Conservation (phyloP, 2,888 invertebrate species). For the Dorcus hopei region DNA sequence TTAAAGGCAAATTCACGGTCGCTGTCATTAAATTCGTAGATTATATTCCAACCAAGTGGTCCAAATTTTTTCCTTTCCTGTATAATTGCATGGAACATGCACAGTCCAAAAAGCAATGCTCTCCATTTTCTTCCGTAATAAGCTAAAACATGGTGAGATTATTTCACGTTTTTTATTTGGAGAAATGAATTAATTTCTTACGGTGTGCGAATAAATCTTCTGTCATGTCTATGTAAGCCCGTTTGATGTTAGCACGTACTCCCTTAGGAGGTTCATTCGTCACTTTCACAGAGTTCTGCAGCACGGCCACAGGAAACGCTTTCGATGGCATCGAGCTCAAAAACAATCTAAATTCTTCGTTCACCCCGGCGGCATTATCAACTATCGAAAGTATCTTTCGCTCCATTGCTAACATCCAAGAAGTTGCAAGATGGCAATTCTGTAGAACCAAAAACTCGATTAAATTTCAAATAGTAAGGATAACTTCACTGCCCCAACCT, state of each 20-base stretch:
- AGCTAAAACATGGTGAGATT: constrained; percentile 45
- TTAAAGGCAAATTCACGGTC: constrained; percentile 86
- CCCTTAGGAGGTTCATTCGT: constrained; percentile 95
- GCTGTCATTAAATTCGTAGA: constrained; percentile 90
- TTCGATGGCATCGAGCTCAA: constrained; percentile 87
- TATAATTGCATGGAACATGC: constrained; percentile 92
- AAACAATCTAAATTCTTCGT: constrained; percentile 75
- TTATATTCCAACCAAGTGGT: constrained; percentile 88
- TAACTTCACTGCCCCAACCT: constrained; percentile 50
- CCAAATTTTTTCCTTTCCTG: constrained; percentile 92
- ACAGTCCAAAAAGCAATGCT: constrained; percentile 73
- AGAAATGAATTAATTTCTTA: constrained; percentile 39
- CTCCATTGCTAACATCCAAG: constrained; percentile 88
- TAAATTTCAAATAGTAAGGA: too few species aligned
- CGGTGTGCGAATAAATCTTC: constrained; percentile 78
- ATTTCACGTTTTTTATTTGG: neutral
- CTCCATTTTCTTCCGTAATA: constrained; percentile 65
- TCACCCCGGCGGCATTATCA: constrained; percentile 62
- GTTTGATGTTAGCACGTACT: constrained; percentile 80
- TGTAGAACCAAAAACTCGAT: constrained; percentile 46
- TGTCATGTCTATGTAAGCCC: constrained; percentile 75
- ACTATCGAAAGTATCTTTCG: constrained; percentile 70
- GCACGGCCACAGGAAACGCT: constrained; percentile 83
- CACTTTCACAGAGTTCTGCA: constrained; percentile 91
- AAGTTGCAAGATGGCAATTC: constrained; percentile 91